Base-by-base conservation (phyloP, 2,113 vertebrate genomes). In the Arothron firmamentum region DNA sequence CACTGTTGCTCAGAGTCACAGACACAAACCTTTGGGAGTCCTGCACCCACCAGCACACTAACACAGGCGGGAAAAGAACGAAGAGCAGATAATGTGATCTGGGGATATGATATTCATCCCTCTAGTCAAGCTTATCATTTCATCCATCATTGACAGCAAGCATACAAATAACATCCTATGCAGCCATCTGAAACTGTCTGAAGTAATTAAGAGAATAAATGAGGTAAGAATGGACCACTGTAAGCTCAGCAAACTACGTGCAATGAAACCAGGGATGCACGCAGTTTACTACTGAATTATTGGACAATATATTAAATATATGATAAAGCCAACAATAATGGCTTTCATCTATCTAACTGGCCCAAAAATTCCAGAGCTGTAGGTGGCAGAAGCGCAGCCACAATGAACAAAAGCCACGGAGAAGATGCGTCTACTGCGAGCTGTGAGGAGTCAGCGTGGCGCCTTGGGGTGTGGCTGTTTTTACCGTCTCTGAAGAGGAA, bases 1-100 rank as follows among this genome's bases (percentile, higher is more conserved):
- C 90, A 89, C 78, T 79, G 65, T 81, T 75, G 77, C 73, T 91
- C 87, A 90, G 75, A 89, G 82, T 90, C 86, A 89, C 67, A 79
- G 67, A 75, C 50, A 71, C 56, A 78, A 85, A 88, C 83, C 87
- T 83, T 75, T 83, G 83, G 76, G 79, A 89, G 80, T 78, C 76
- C 83, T 75, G 82, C 80, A 75, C 79, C 88, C 84, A 85, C 63
- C 70, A 80, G 89, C 86, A 81, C 69, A 72, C 59, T 77, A 67
- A 47, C 74, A 67, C 71, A 82, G 71, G 73, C 50, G 55, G 58
- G 80, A 72, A 80, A 70, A 70, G 74, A 77, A 74, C 72, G 66
- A 69, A 67, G 65, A 62, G 54, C 56, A 61, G 66, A 56, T 58
- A 70, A 77, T 72, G 70, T 11, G 69, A 83, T 83, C 77, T 48